phyloP scores from a whole-genome alignment of 2,888 invertebrate species.

The Cephalotes varians region DNA sequence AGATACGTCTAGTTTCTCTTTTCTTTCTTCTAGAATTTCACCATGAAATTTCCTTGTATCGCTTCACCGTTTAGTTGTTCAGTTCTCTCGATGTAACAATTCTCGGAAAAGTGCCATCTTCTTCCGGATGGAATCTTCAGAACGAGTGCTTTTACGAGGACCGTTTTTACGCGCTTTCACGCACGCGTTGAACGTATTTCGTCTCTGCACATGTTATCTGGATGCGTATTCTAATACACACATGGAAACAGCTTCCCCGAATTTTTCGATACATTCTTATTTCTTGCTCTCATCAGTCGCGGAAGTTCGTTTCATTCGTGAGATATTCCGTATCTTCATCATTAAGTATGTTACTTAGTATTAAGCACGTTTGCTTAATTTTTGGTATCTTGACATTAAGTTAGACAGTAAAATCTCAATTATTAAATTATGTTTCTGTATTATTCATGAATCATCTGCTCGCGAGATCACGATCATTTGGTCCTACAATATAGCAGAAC shows the following conservation, averaged over 20 bases:
- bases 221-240: conserved; percentile 55
- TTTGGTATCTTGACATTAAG: background rate
- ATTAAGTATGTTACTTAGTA: background rate
- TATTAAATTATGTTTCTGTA: background rate
- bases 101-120: conserved; percentile 28
- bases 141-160: conserved; percentile 36
- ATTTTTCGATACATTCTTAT: conserved; percentile 8
- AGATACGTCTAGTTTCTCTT: background rate
- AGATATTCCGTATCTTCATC: background rate
- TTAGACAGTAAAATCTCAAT: background rate
- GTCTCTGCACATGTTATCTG: conserved; percentile 28
- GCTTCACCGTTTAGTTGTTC: background rate
- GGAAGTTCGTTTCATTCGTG: background rate
- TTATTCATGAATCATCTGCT: background rate
- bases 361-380: background rate
- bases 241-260: background rate
- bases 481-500: background rate
- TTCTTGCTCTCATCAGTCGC: background rate
- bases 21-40: background rate
- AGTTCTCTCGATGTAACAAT: background rate
- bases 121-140: conserved; percentile 23
- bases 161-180: conserved; percentile 39
- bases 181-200: conserved; percentile 20
- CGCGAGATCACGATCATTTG: background rate
- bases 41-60: background rate